Base-by-base conservation (phyloP, 2,888 invertebrate species). In the Carpatolechia fugitivella region DNA sequence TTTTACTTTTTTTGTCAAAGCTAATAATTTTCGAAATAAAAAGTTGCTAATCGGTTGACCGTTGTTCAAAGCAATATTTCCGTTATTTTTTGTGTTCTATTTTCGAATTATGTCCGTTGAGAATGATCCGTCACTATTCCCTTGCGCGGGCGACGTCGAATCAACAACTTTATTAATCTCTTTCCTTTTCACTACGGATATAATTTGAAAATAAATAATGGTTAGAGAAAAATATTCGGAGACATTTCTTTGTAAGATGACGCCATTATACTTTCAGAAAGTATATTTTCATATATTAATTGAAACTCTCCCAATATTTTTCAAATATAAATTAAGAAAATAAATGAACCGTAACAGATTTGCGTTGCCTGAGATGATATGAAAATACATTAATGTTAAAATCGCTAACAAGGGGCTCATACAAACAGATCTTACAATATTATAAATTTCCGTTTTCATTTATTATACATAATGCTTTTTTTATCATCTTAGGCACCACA, bases 21-120 rank as follows among this genome's bases (percentile, higher is more conserved):
- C 73, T 68, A 62, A 53, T 60, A 56, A 59, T 57, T 74, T 72
- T 64, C 62, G 68, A 82, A 85, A 80, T 29, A 72, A 80, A 82
- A 74, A 56, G 56, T 58, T 63, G 74, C 73, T 56, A 66, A 80
- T 86, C 87, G 73, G 64, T 80, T 68, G 54, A 72, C 87, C 88
- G 60, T 86, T 78, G 60, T 82, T 72, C 82, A 70, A 81, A 80
- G 88, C 88, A 66, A 74, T 69, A 58, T 67, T 68, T 75, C 66
- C 73, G 70, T 71, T 73, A 61, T 61, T 66, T 64, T 41, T 8
- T 18, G 40, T 20, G 35, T 35, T 35, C 18, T 20, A 70, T 69
- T 66, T 60, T 53, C 44, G 65, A 74, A 76, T 70, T 69, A 72
- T 66, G 62, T 62, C 60, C 54, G 58, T 56, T 61, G 58, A 60